phyloP scores from a whole-genome alignment of 2,113 vertebrate species.

The Bolborhynchus lineola region DNA sequence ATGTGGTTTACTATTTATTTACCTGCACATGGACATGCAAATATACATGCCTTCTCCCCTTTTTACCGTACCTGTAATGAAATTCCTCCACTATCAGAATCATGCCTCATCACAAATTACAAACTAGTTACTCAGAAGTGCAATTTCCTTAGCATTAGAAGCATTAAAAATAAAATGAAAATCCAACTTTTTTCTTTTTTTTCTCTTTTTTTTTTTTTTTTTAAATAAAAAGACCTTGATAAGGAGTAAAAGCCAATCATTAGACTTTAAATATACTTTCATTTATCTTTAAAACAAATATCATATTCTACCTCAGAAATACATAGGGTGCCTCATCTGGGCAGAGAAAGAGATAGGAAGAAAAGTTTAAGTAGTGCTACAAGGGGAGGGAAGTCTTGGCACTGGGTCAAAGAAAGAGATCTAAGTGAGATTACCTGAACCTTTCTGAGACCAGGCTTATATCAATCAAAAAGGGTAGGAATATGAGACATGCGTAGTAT shows the following conservation, averaged over 20 bases:
- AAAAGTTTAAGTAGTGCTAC: not conserved
- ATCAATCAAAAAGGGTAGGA: not conserved
- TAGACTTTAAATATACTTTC: conserved; percentile 56
- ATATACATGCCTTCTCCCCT: conserved; percentile 61
- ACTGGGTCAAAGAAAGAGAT: not conserved
- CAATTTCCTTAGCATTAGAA: conserved; percentile 68
- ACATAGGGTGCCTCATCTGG: not conserved
- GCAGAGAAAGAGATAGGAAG: not conserved
- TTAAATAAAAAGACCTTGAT: conserved; percentile 44
- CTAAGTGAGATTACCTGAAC: not conserved
- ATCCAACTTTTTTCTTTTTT: conserved; percentile 50
- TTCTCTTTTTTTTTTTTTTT: conserved; percentile 36
- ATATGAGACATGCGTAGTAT: rapidly evolving
- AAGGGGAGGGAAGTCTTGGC: not conserved
- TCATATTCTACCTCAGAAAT: conserved; percentile 19
- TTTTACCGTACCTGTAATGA: conserved; percentile 71
- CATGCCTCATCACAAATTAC: conserved; percentile 75
- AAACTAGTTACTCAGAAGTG: conserved; percentile 69
- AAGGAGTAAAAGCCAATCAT: conserved; percentile 67
- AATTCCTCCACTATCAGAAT: conserved; percentile 75
- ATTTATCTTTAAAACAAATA: conserved; percentile 61
- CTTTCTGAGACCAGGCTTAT: not conserved
- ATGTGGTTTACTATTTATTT: conserved; percentile 80
- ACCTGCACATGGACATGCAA: conserved; percentile 73
- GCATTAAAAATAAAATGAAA: conserved; percentile 63